phyloP scores from a whole-genome alignment of 2,888 invertebrate species.

The Flexamia atlantica region DNA sequence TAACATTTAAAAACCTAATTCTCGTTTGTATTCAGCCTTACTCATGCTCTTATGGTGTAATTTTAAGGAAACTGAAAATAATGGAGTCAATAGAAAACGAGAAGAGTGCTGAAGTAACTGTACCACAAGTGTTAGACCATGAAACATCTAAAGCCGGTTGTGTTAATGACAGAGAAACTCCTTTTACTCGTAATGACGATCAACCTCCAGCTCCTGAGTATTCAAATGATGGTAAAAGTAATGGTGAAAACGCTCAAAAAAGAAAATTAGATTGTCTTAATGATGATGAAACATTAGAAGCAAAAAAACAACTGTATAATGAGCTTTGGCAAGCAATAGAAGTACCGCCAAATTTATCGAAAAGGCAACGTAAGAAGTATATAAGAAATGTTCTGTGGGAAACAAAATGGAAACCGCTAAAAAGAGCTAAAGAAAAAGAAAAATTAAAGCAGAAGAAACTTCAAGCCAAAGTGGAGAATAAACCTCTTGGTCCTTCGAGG shows the following conservation, averaged over 20 bases:
- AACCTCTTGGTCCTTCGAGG: slow-evolving; percentile 86
- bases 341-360: slow-evolving; percentile 71
- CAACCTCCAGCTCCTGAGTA: neutral
- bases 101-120: neutral
- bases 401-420: slow-evolving; percentile 80
- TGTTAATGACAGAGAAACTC: neutral
- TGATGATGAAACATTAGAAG: slow-evolving; percentile 22
- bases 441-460: slow-evolving; percentile 83
- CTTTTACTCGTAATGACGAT: neutral
- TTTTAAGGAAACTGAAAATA: slow-evolving; percentile 11
- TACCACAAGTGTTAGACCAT: neutral
- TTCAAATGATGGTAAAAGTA: neutral
- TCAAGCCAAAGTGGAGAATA: slow-evolving; percentile 84
- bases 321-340: slow-evolving; percentile 49
- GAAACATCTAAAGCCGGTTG: neutral
- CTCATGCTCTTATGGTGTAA: neutral
- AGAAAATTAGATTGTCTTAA: slow-evolving; percentile 9
- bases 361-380: slow-evolving; percentile 83
- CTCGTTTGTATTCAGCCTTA: neutral
- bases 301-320: slow-evolving; percentile 40
- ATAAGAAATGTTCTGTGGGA: slow-evolving; percentile 86
- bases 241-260: slow-evolving; percentile 16
- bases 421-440: slow-evolving; percentile 83
- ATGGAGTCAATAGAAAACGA: neutral
- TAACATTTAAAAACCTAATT: no score